phyloP scores from a whole-genome alignment of 2,797 vertebrate species.

The Pristis pectinata region DNA sequence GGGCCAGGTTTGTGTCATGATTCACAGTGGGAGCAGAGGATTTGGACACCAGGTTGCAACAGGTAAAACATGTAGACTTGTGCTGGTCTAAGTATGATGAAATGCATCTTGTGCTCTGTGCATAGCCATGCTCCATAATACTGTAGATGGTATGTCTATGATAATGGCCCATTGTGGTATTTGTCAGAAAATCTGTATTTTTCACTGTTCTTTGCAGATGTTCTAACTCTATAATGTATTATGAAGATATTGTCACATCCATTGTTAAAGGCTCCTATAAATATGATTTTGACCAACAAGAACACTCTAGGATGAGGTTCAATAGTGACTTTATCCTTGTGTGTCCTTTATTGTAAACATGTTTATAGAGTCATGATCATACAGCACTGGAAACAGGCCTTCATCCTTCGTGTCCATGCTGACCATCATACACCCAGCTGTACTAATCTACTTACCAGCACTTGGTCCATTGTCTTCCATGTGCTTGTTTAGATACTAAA shows the following conservation, averaged over 20 bases:
- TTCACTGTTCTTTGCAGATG: not conserved
- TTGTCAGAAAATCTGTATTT: not conserved
- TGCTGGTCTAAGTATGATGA: not conserved
- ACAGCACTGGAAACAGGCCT: no score
- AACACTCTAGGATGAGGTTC: not conserved
- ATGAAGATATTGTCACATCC: not conserved
- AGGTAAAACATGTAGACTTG: slow-evolving; percentile 58
- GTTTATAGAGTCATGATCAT: not conserved
- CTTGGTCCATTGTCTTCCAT: no score
- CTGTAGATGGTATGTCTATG: not conserved
- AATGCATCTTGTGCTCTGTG: not conserved
- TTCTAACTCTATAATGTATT: not conserved
- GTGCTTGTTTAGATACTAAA: no score
- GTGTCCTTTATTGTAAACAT: not conserved
- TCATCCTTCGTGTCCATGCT: no score
- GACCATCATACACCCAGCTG: no score
- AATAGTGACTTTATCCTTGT: not conserved
- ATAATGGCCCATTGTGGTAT: not conserved
- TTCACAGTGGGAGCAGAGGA: slow-evolving; percentile 94
- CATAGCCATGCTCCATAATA: not conserved
- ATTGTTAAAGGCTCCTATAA: not conserved
- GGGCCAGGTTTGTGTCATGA: slow-evolving; percentile 97
- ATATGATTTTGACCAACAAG: not conserved
- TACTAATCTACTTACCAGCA: no score
- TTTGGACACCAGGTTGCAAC: slow-evolving; percentile 95